phyloP scores from a whole-genome alignment of 2,797 vertebrate genomes.

The Danio albolineatus region DNA sequence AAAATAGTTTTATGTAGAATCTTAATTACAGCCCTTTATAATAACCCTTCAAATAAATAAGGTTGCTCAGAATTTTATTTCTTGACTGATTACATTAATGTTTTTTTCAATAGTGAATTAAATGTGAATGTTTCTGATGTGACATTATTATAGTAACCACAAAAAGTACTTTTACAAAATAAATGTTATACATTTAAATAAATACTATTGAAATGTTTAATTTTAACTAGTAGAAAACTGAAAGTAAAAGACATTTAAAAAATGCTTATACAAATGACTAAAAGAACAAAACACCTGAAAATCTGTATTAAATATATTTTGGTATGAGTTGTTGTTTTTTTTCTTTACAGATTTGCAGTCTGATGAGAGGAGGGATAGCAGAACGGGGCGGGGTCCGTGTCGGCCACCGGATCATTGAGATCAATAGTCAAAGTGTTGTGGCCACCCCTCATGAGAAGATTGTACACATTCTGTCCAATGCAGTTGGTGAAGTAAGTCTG shows the following conservation, averaged over 20 bases:
- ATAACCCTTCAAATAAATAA: not conserved
- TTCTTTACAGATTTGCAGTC: conserved; percentile 90
- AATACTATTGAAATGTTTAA: not conserved
- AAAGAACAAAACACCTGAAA: not conserved
- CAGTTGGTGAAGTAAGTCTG: conserved; percentile 90
- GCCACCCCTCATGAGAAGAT: conserved; percentile 97
- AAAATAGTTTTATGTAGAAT: not conserved
- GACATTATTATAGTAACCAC: not conserved
- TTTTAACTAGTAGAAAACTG: not conserved
- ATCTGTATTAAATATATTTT: not conserved
- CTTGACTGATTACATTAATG: not conserved
- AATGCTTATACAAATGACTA: not conserved
- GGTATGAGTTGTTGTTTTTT: not conserved
- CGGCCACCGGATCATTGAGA: conserved; percentile 97
- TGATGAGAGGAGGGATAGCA: conserved; percentile 97
- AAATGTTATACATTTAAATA: not conserved
- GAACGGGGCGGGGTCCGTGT: conserved; percentile 96
- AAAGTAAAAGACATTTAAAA: not conserved
- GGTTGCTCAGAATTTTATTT: not conserved
- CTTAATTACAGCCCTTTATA: not conserved
- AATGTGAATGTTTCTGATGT: not conserved
- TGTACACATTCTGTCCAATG: conserved; percentile 94
- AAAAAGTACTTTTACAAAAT: not conserved
- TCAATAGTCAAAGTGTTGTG: conserved; percentile 96
- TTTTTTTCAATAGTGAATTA: not conserved